Conservation (phyloP, 2,797 vertebrate species). For the Amniataba percoides region DNA sequence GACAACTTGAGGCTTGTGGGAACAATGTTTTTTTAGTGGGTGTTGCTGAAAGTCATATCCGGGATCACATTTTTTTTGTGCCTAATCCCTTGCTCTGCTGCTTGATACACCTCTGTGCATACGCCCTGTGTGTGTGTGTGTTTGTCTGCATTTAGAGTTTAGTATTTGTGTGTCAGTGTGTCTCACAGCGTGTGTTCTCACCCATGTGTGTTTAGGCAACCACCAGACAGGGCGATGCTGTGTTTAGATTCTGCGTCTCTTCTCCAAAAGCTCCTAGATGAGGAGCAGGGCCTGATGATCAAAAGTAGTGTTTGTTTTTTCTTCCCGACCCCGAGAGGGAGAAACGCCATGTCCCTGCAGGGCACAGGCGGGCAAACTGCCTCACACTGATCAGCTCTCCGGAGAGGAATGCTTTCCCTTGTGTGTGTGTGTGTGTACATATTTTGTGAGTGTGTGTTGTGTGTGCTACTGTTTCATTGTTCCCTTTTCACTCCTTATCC, state of each 20-base stretch:
- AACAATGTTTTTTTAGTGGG: conserved; percentile 76
- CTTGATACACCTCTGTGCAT: conserved; percentile 69
- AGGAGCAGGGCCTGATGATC: conserved; percentile 86
- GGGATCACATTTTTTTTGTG: conserved; percentile 72
- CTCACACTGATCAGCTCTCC: conserved; percentile 91
- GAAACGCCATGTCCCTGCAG: conserved; percentile 89
- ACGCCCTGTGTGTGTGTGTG: conserved; percentile 54
- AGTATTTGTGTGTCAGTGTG: conserved; percentile 57
- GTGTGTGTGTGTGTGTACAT: conserved; percentile 41
- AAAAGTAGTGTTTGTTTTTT: conserved; percentile 88
- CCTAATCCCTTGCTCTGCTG: conserved; percentile 74
- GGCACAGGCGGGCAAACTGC: conserved; percentile 87
- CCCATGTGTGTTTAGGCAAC: conserved; percentile 72
- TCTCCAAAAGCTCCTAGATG: conserved; percentile 82
- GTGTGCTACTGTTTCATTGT: conserved; percentile 73
- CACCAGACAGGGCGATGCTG: conserved; percentile 59
- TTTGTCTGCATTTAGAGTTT: conserved; percentile 58
- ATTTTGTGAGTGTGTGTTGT: conserved; percentile 50
- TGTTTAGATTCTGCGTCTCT: conserved; percentile 77
- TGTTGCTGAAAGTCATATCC: conserved; percentile 77
- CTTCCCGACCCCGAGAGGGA: conserved; percentile 87
- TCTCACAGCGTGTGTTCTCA: conserved; percentile 65
- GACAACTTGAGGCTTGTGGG: conserved; percentile 82
- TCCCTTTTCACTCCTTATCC: conserved; percentile 54
- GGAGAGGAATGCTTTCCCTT: conserved; percentile 82